phyloP scores from a whole-genome alignment of 2,888 invertebrate species.

The Xestia rhomboidea region DNA sequence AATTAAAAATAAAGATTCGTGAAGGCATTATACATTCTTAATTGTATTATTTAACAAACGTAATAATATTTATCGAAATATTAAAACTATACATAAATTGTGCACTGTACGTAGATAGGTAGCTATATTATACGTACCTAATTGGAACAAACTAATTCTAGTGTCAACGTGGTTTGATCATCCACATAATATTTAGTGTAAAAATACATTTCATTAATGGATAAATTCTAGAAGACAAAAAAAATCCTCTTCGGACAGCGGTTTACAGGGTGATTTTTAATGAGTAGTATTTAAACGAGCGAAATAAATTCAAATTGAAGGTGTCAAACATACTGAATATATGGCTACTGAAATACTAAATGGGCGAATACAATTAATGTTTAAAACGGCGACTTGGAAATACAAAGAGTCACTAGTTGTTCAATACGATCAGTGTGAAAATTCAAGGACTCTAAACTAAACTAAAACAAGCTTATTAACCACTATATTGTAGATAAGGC shows the following conservation, averaged over 20 bases:
- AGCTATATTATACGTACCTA: conserved; percentile 2
- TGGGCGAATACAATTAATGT: too few relatives aligned
- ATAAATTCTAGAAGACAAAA: not conserved
- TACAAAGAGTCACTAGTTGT: too few relatives aligned
- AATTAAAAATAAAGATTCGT: conserved; percentile 51
- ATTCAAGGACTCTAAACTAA: too few relatives aligned
- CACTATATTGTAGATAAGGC: too few relatives aligned
- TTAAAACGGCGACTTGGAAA: too few relatives aligned
- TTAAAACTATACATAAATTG: conserved; percentile 26
- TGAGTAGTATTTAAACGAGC: too few relatives aligned
- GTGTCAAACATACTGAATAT: too few relatives aligned
- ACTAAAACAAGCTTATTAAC: too few relatives aligned
- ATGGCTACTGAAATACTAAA: too few relatives aligned
- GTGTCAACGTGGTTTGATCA: conserved; percentile 25
- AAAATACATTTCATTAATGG: conserved; percentile 1
- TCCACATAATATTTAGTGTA: not conserved
- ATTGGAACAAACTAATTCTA: conserved; percentile 30
- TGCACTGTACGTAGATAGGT: conserved; percentile 23
- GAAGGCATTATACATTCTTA: conserved; percentile 36
- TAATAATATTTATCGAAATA: conserved; percentile 12
- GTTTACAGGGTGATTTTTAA: not conserved
- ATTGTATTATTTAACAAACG: conserved; percentile 27
- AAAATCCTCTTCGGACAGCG: not conserved
- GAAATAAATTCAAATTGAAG: too few relatives aligned
- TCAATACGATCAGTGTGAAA: too few relatives aligned